These are phyloP conservation scores for Habropoda laboriosa DNA, from an alignment of 1,140 invertebrate genomes.

Conservation along the genomic window DNA sequence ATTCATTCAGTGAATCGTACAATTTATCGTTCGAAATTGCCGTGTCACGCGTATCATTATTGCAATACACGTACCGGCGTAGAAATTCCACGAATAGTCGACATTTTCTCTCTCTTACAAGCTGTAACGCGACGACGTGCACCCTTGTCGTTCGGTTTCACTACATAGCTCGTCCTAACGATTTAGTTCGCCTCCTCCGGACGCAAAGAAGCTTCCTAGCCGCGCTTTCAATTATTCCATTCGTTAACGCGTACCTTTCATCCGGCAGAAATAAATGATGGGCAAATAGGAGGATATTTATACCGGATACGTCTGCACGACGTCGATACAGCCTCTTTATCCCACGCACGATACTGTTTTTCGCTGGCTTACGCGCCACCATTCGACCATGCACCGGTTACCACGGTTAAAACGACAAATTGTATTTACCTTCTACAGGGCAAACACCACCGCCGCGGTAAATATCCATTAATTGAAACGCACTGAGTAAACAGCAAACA, in stretches of 20 bases:
- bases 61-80: not conserved
- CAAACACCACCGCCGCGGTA: conserved; percentile 55
- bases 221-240: conserved; percentile 33
- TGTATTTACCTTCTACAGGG: conserved; percentile 51
- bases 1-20: not conserved
- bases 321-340: conserved; percentile 29
- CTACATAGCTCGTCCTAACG: conserved; percentile 39
- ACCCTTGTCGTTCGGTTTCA: conserved; percentile 25
- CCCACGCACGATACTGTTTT: conserved; percentile 10
- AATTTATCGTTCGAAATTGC: not conserved
- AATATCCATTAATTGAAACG: conserved; percentile 66
- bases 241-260: conserved; percentile 13
- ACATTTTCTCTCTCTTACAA: not conserved
- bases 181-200: conserved; percentile 13
- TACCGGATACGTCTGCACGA: not conserved
- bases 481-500: conserved; percentile 55
- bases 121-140: not conserved
- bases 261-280: conserved; percentile 34
- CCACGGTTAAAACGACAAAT: conserved; percentile 56
- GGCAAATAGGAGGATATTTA: conserved; percentile 30
- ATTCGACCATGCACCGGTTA: conserved; percentile 6
- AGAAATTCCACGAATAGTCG: not conserved
- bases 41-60: conserved; percentile 13
- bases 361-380: conserved; percentile 14
- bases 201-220: not conserved